Conservation (phyloP, 2,888 invertebrate genomes). For the Chydorus sphaericus region DNA sequence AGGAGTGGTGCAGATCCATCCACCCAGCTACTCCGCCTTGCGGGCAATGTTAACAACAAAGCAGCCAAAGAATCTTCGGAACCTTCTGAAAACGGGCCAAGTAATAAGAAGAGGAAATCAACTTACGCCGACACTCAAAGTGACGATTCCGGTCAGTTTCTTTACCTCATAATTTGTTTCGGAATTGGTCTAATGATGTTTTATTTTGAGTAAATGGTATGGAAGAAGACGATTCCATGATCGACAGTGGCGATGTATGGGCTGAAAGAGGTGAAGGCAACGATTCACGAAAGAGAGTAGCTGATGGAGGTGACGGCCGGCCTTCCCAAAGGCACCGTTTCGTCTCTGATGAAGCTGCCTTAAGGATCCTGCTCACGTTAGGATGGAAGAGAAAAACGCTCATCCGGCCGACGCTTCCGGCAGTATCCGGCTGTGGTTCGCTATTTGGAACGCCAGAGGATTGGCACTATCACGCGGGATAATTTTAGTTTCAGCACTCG, state of each 20-base stretch:
- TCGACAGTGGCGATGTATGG: conserved; percentile 10
- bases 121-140: conserved; percentile 2
- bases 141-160: too few relatives aligned
- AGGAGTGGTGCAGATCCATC: not conserved
- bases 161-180: too few relatives aligned
- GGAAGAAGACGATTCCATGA: conserved; percentile 8
- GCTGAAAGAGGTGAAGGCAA: conserved; percentile 2
- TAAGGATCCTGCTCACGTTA: conserved; percentile 48
- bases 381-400: conserved; percentile 88
- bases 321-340: conserved; percentile 32
- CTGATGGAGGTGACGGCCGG: conserved; percentile 9
- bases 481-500: conserved; percentile 88
- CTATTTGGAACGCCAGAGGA: conserved; percentile 56
- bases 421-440: conserved; percentile 43
- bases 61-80: not conserved
- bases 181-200: too few relatives aligned
- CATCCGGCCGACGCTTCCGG: conserved; percentile 46
- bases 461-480: conserved; percentile 54
- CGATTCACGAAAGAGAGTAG: conserved; percentile 3
- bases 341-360: conserved; percentile 39
- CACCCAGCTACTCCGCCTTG: not conserved
- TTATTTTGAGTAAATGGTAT: not conserved
- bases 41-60: not conserved
- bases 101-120: not conserved
- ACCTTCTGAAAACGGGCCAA: too few relatives aligned